Conservation (phyloP, 2,113 vertebrate genomes). For the human (Homo sapiens) region GRCh38 chr18:78673001-78673500, state of each 20-base stretch:
- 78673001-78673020: not conserved
- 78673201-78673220: too few species aligned
- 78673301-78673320: not conserved
- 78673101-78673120: too few species aligned
- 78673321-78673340: not conserved
- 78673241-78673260: too few species aligned
- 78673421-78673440: not conserved
- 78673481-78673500: not conserved
- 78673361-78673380: not conserved
- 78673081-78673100: too few species aligned
- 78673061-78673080: too few species aligned
- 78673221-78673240: not conserved
- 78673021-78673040: too few species aligned
- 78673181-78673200: not conserved
- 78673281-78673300: too few species aligned
- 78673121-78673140: fast-evolving
- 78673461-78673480: not conserved
- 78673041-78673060: too few species aligned
- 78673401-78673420: fast-evolving
- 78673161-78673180: not conserved
- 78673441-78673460: not conserved
- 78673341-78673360: not conserved
- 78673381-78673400: not conserved
- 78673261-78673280: fast-evolving
- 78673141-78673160: not conserved